Evolutionary conservation across 1,140 invertebrate genomes (phyloP).

Genomic region (Drosophila parabipectinata): DNA sequence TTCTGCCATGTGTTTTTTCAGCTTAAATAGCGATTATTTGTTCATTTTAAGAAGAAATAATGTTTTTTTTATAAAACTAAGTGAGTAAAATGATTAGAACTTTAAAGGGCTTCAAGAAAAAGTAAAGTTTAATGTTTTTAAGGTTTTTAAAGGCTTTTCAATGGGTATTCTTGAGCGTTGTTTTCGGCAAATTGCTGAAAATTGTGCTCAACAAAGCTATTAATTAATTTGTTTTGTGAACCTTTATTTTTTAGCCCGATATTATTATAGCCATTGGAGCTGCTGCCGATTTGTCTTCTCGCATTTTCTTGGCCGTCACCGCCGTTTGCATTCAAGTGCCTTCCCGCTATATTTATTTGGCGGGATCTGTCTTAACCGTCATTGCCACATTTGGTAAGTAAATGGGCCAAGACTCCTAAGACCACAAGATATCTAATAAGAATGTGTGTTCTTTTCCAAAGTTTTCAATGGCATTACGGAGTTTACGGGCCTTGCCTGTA

Average conservation of each 20-base stretch:
- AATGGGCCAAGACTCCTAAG: not conserved
- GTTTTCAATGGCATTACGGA: slow-evolving; percentile 70
- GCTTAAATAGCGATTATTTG: not conserved
- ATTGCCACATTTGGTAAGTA: slow-evolving; percentile 85
- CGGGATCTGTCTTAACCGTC: slow-evolving; percentile 84
- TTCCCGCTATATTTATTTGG: slow-evolving; percentile 85
- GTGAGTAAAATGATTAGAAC: not conserved
- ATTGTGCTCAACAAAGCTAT: too few species aligned
- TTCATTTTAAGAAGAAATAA: not conserved
- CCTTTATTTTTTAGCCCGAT: slow-evolving; percentile 57
- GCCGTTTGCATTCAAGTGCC: slow-evolving; percentile 84
- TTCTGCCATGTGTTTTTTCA: not conserved
- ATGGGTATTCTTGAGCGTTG: too few species aligned
- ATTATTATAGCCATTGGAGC: slow-evolving; percentile 85
- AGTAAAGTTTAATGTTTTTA: too few species aligned
- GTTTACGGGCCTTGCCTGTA: slow-evolving; percentile 78
- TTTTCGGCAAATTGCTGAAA: too few species aligned
- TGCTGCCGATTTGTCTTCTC: slow-evolving; percentile 85
- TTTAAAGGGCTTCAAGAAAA: not conserved
- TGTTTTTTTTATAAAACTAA: too few species aligned
- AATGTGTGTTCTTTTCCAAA: slow-evolving; percentile 5
- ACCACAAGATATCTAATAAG: not conserved
- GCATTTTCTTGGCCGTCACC: slow-evolving; percentile 84
- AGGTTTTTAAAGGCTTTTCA: too few species aligned
- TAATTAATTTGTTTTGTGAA: not conserved